Conservation (phyloP, 2,888 invertebrate genomes). For the Acronicta leporina region DNA sequence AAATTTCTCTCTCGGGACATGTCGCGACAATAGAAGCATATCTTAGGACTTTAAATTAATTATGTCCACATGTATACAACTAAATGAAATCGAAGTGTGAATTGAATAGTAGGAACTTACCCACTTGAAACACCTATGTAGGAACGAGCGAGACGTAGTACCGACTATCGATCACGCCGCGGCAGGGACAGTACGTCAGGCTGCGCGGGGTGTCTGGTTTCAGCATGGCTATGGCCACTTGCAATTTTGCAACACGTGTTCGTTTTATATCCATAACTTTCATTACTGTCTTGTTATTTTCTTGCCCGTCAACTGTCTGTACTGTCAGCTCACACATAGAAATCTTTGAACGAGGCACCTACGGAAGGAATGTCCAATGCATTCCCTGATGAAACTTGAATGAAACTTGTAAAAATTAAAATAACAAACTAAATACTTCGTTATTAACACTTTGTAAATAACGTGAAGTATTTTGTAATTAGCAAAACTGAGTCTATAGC, state of each 20-base stretch:
- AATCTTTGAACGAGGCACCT: background rate
- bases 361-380: background rate
- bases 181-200: conserved; percentile 39
- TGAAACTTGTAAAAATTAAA: no score
- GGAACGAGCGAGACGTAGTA: conserved; percentile 75
- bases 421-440: no score
- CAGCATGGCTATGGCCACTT: conserved; percentile 36
- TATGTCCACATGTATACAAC: background rate
- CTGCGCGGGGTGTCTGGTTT: conserved; percentile 40
- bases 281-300: conserved; percentile 23
- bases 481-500: no score
- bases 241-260: conserved; percentile 38
- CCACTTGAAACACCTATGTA: conserved; percentile 40
- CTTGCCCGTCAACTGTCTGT: background rate
- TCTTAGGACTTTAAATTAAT: no score
- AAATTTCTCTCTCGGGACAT: no score
- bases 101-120: background rate
- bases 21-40: no score
- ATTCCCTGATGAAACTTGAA: no score
- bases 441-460: no score
- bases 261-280: conserved; percentile 28
- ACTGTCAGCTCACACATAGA: no score
- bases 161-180: conserved; percentile 69
- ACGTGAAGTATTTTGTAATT: no score
- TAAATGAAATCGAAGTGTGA: conserved; percentile 12